A percentile compares a stretch with the other conserved stretches of the same genome.
Evolutionary conservation across 1,140 invertebrate genomes (phyloP).

Genomic region (Drosophila pallidifrons): DNA sequence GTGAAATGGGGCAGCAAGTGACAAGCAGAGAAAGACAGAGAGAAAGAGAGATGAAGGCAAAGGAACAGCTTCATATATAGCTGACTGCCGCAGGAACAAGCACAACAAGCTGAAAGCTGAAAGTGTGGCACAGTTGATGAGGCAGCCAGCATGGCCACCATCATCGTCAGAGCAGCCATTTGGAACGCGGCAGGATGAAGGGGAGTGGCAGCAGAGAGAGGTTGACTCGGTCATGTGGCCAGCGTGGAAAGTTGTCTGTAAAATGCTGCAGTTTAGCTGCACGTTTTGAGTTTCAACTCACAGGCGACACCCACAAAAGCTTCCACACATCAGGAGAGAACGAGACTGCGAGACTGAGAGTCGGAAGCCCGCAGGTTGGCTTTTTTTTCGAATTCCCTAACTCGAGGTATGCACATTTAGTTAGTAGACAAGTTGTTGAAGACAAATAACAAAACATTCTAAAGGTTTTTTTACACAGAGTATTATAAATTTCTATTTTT

Average conservation of each 20-base stretch:
- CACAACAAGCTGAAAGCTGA: constrained; percentile 1
- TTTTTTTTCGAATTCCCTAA: background rate
- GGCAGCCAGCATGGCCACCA: constrained; percentile 3
- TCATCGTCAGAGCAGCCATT: background rate
- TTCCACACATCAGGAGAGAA: constrained; percentile 1
- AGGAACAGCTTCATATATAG: no score
- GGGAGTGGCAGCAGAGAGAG: background rate
- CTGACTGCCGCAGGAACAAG: constrained; percentile 19
- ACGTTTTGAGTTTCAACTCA: constrained; percentile 70
- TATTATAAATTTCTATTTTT: no score
- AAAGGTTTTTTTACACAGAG: no score
- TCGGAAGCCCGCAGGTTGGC: background rate
- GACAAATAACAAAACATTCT: no score
- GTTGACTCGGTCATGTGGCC: constrained; percentile 13
- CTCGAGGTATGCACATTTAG: background rate
- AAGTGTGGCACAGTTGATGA: constrained; percentile 29
- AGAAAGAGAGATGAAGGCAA: background rate
- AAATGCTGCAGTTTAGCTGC: constrained; percentile 57
- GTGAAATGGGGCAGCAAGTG: constrained; percentile 21
- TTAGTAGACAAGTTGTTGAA: background rate
- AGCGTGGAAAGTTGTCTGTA: constrained; percentile 37
- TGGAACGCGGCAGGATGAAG: constrained; percentile 1
- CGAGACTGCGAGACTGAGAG: no score
- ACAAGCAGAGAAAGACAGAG: background rate
- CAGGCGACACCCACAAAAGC: constrained; percentile 26